Base-by-base conservation (phyloP, 2,797 vertebrate species). In the Carapus acus region DNA sequence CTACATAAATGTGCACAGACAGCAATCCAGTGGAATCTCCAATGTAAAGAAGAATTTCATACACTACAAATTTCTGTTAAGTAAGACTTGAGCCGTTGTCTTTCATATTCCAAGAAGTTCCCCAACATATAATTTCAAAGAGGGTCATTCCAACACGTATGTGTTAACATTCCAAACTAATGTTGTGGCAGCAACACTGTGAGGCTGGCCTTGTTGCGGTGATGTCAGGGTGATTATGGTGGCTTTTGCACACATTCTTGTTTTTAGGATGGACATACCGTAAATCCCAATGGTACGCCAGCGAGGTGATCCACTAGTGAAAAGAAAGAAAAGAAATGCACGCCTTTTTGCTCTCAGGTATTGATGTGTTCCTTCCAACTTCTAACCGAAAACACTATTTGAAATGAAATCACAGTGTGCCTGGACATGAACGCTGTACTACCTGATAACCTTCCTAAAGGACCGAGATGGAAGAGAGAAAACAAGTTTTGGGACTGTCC, bases 271-370 rank as follows among this genome's bases (percentile, higher is more conserved):
- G 46, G 63, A n/a, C 31, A 65, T 17, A 21, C n/a, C n/a, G n/a
- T 7, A 29, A 49, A 42, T 31, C 12, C 22, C 29, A 41, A 55
- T 1, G 41, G 22, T 31, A 49, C 52, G 16, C 51, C 5, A 21
- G 15, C 54, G 7, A 65, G 40, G 43, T 45, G 27, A 37, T 49
- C n/a, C 31, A 19, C 48, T 57, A 20, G 36, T n/a, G n/a, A n/a
- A n/a, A n/a, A n/a, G n/a, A n/a, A n/a, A n/a, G n/a, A n/a, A n/a
- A n/a, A n/a, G n/a, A n/a, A n/a, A n/a, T n/a, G n/a, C n/a, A n/a
- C n/a, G n/a, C n/a, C 34, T 36, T 15, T n/a, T 4, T 36, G 7
- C 34, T 77, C 78, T 78, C 78, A 79, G 77, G 77, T 80, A 73
- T 31, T 44, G 52, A 68, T 39, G 38, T 42, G 20, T 39, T 62